phyloP scores from a whole-genome alignment of 2,113 vertebrate genomes.

The Neoarius graeffei region DNA sequence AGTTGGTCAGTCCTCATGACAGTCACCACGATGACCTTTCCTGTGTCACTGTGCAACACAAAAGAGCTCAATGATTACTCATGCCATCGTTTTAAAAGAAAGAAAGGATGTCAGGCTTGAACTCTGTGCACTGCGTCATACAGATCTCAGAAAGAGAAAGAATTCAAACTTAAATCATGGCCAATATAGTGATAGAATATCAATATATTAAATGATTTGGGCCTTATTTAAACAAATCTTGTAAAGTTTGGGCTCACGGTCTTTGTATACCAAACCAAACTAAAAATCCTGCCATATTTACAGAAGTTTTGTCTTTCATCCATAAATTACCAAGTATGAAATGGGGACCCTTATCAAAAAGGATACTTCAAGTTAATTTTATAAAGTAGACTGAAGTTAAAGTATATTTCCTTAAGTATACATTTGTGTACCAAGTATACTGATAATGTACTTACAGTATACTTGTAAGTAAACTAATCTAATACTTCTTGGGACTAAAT shows the following conservation, averaged over 20 bases:
- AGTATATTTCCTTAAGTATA: no score
- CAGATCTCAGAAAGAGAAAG: not conserved
- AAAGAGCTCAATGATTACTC: not conserved
- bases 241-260: not conserved
- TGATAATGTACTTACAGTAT: no score
- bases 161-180: not conserved
- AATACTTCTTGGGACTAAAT: no score
- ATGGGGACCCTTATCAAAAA: no score
- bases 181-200: not conserved
- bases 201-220: not conserved
- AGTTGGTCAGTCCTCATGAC: slow-evolving; percentile 19
- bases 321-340: not conserved
- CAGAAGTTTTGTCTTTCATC: not conserved
- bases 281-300: not conserved
- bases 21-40: slow-evolving; percentile 11
- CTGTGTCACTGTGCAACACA: slow-evolving; percentile 7
- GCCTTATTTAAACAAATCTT: not conserved
- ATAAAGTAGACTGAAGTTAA: no score
- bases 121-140: not conserved
- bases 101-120: not conserved
- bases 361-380: no score
- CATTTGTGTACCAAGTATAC: no score
- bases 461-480: no score
- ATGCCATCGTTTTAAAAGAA: not conserved
- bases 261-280: not conserved